Base-by-base conservation (phyloP, 30 jellyfish, hydroid and myxozoan genomes). In the Clytia hemisphaerica region DNA sequence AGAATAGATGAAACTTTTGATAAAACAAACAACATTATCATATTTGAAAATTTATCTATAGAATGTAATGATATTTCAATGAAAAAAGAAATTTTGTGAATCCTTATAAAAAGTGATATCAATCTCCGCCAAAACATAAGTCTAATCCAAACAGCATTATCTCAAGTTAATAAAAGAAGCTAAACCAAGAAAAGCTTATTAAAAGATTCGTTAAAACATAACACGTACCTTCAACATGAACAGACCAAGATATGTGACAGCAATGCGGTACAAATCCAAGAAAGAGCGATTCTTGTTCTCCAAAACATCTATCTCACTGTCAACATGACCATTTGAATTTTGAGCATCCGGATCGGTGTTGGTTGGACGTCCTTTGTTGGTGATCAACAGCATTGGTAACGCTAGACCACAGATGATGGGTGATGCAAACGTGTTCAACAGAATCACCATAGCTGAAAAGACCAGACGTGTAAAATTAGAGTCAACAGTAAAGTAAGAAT, bases 351-450 rank as follows among this genome's bases (percentile, higher is more conserved):
- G 31, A 28, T 31, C 27, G 12, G 15, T 25, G 16, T 26, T 46
- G 4, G 32, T 14, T 7, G 15, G 14, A 25, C 10, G 25, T 49
- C 34, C 15, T 25, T 45, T 22, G 37, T 67, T 3, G 30, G 49
- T 7, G 6, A 79, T 26, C 9, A 75, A 50, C 37, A 79, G 30
- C 3, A 73, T 54, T 10, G 93, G 93, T 40, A 79, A 37, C 9
- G 89, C 83, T 19, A 79, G 4, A 7, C 83, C 40, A 50, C 88
- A 58, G 18, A 79, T 45, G 26, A 71, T 54, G 53, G 70, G 90
- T 29, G 89, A 67, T 15, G 90, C 83, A 55, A 61, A 79, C 21
- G 93, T 79, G 47, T 79, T 79, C 45, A 79, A 22, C 33, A 79
- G 27, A 4, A 79, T 55, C 46, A 58, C 69, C 58, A 71, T 79